Percentiles rank a stretch among this genome's conserved stretches.
Conservation (phyloP, 2,797 vertebrate species). For the Ctenopoma kingsleyae region DNA sequence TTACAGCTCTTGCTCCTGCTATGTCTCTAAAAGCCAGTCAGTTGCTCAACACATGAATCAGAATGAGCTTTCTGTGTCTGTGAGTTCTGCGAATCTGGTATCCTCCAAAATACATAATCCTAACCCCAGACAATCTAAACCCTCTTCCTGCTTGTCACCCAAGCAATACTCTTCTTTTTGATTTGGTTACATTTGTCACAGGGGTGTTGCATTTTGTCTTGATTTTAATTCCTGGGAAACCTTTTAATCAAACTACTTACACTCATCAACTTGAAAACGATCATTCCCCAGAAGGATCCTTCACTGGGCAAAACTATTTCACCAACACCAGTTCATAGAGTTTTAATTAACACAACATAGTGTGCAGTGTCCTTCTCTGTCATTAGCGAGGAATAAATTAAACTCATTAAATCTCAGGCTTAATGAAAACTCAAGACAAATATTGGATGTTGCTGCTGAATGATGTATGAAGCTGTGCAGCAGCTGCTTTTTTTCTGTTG, state of each 20-base stretch:
- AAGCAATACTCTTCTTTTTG: conserved; percentile 9
- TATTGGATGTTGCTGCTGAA: conserved; percentile 44
- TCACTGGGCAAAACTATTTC: conserved; percentile 42
- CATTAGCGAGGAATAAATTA: conserved; percentile 61
- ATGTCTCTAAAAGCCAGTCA: conserved; percentile 1
- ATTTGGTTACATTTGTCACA: conserved; percentile 4
- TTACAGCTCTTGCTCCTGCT: conserved; percentile 19
- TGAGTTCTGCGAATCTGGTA: conserved; percentile 5
- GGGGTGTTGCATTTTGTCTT: conserved; percentile 30
- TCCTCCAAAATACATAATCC: conserved; percentile 20
- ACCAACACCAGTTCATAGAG: conserved; percentile 48
- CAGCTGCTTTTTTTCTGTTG: conserved; percentile 18
- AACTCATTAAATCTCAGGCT: conserved; percentile 47
- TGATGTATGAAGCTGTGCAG: conserved; percentile 44
- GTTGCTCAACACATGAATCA: conserved; percentile 32
- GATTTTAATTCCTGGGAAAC: conserved; percentile 35
- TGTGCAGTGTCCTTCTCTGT: conserved; percentile 59
- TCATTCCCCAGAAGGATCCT: conserved; percentile 41
- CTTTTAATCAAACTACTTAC: conserved; percentile 61
- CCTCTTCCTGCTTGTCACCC: conserved; percentile 15
- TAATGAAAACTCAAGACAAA: conserved; percentile 57
- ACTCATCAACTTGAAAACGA: conserved; percentile 57
- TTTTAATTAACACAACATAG: conserved; percentile 68
- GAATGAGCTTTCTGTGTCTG: conserved; percentile 16
- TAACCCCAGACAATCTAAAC: background rate